These are phyloP conservation scores for Etheostoma nigrum DNA, from an alignment of 2,797 vertebrate species.

Conservation along the genomic window DNA sequence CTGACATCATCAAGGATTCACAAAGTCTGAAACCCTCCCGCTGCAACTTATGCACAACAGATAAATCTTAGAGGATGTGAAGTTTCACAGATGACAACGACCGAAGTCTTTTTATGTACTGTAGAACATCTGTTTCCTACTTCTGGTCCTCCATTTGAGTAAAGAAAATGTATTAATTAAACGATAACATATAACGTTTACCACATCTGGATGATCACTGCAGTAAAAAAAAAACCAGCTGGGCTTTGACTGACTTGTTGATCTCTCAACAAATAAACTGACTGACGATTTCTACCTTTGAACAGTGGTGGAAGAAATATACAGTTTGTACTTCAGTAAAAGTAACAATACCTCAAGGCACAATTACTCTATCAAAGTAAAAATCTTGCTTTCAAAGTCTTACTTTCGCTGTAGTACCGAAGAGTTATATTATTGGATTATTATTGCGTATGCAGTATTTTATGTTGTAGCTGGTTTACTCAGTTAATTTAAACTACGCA, in stretches of 20 bases:
- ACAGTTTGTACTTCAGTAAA: neutral
- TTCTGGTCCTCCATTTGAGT: neutral
- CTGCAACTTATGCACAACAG: conserved; percentile 17
- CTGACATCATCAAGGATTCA: conserved; percentile 13
- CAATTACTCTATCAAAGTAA: neutral
- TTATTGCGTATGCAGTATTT: neutral
- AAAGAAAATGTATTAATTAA: neutral
- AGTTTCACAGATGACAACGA: neutral
- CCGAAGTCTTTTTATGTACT: neutral
- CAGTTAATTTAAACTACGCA: neutral
- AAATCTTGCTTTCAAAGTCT: neutral
- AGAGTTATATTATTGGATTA: neutral
- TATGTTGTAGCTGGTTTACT: neutral
- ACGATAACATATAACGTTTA: neutral
- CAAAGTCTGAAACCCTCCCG: neutral
- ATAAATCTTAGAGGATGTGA: conserved; percentile 5
- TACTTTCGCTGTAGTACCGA: too few relatives aligned
- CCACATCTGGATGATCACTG: neutral
- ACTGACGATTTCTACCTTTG: neutral
- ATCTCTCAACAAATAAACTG: neutral
- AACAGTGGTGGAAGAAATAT: neutral
- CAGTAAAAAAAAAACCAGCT: neutral
- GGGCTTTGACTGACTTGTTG: neutral
- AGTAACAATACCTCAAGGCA: neutral
- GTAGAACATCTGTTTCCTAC: neutral